phyloP scores from a whole-genome alignment of 2,888 invertebrate genomes.

The Orthonychiurus folsomi region DNA sequence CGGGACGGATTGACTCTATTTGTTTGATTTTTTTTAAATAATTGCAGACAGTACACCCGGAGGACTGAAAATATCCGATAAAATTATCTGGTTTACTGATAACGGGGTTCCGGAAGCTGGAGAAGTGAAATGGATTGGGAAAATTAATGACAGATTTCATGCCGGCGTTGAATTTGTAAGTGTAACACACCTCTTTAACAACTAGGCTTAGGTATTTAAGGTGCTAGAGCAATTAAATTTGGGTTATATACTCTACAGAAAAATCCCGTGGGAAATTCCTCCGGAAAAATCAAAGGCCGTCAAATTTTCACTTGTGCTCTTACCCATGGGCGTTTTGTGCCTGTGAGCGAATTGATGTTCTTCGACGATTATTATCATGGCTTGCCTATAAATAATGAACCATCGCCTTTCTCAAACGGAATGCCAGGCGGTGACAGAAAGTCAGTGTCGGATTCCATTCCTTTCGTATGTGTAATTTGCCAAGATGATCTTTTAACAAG shows the following conservation, averaged over 20 bases:
- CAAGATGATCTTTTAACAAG: constrained; percentile 31
- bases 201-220: background rate
- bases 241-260: constrained; percentile 20
- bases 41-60: constrained; percentile 21
- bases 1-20: too few species aligned
- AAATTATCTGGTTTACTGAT: constrained; percentile 33
- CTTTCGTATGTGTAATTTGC: constrained; percentile 36
- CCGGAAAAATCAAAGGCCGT: constrained; percentile 29
- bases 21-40: background rate
- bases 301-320: constrained; percentile 33
- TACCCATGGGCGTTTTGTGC: constrained; percentile 30
- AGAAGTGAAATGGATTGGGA: constrained; percentile 34
- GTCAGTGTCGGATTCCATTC: constrained; percentile 23
- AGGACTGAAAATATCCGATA: constrained; percentile 26
- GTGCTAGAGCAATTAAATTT: constrained; percentile 5
- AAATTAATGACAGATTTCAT: constrained; percentile 28
- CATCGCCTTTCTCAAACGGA: background rate
- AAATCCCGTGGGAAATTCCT: constrained; percentile 33
- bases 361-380: constrained; percentile 27
- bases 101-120: constrained; percentile 25
- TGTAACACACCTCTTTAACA: too few species aligned
- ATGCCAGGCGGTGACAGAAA: background rate
- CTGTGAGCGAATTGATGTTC: constrained; percentile 31
- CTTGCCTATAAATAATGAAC: constrained; percentile 3
- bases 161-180: constrained; percentile 38